Conservation (phyloP, 2,797 vertebrate species). For the Lemur catta region DNA sequence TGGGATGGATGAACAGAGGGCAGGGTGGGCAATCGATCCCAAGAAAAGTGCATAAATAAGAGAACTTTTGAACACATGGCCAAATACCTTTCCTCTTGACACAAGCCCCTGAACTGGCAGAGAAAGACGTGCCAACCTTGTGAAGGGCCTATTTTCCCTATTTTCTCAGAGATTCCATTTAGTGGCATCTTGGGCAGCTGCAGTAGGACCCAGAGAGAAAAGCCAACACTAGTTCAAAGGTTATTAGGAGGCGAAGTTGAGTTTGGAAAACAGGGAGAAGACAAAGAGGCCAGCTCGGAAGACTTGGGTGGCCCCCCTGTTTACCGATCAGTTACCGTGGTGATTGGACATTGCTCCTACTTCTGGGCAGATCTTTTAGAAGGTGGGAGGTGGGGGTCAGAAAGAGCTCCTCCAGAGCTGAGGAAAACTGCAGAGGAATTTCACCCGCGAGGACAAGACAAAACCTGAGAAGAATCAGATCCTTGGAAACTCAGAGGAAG, state of each 20-base stretch:
- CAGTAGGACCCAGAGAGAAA: rapidly evolving
- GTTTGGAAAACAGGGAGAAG: not conserved
- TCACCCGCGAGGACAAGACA: not conserved
- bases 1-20: not conserved
- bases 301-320: not conserved
- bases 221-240: not conserved
- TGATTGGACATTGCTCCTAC: not conserved
- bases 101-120: not conserved
- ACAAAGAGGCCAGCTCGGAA: not conserved
- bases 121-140: rapidly evolving
- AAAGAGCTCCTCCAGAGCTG: not conserved
- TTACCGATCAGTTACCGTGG: no score
- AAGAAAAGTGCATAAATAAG: not conserved
- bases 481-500: not conserved
- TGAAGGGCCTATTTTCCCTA: not conserved
- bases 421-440: not conserved
- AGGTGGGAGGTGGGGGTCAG: not conserved
- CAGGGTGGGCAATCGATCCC: rapidly evolving
- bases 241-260: not conserved
- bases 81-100: not conserved
- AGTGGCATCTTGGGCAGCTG: not conserved
- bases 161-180: not conserved
- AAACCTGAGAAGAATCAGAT: not conserved
- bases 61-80: not conserved
- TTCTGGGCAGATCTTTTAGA: not conserved